Evolutionary conservation across 2,888 invertebrate genomes (phyloP), one percentile per base, ranked within the genome.

Genomic region (Myopa testacea): DNA sequence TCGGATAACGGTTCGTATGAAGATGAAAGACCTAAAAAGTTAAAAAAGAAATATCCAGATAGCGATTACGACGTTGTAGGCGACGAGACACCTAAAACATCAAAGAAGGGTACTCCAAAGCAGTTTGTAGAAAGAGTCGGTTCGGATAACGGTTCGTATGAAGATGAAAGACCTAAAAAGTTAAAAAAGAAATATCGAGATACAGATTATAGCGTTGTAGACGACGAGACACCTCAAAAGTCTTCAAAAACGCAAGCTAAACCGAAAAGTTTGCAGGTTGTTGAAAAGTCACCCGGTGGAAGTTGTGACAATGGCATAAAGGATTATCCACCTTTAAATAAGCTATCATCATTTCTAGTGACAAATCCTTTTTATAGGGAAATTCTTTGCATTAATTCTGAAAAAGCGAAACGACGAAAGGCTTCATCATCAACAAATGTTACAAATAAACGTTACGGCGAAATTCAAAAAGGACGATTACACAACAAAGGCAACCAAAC

Each of bases 401-500:
- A 55, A 70, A 37, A 26, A 70, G 34, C 19, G 16, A 52, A 14
- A 37, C 37, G 19, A 2, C 40, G 12, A 10, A 52, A 6, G 4
- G 16, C 2, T 10, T 70, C 70, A 34, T 37, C 70, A 4, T 50
- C 69, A 4, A 69, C 50, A 69, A 50, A 50, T 1, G 69, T 70
- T n/a, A 52, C 70, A 4, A 70, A 52, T 70, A 4, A 12, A 34
- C 37, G 45, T n/a, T 69, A 69, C 37, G 55, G 16, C 69, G 52
- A 52, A 50, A 34, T 55, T 12, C 69, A 70, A 0, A 68, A 16
- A 19, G 8, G 10, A 8, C n/a, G n/a, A n/a, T n/a, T n/a, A n/a
- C 50, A 5, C 4, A 4, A 3, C 12, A 38, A 65, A 65, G 34
- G 4, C 10, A 2, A 12, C 38, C 65, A 37, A 5, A 26, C 50